Evolutionary conservation across 2,797 vertebrate genomes (phyloP).

Genomic region (Dromococcyx pavoninus): DNA sequence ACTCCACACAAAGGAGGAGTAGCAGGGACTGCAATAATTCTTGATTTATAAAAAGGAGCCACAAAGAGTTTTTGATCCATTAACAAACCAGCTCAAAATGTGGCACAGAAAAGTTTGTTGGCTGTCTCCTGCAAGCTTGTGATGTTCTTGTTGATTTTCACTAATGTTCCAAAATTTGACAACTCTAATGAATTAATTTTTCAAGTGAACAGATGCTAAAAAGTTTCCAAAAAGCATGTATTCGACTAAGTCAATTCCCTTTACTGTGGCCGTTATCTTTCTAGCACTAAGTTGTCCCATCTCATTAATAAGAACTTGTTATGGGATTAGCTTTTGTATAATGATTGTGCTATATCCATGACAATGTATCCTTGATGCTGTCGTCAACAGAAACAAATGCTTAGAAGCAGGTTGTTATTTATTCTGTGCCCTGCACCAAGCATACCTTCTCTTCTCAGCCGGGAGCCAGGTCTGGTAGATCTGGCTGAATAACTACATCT

Average conservation of each 20-base stretch:
- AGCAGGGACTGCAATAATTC: not conserved
- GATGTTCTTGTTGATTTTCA: not conserved
- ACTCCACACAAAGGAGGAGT: not conserved
- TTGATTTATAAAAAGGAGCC: not conserved
- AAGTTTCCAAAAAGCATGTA: not conserved
- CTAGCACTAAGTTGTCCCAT: not conserved
- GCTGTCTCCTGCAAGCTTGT: not conserved
- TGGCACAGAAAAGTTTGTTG: not conserved
- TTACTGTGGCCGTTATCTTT: not conserved
- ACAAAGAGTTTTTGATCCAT: not conserved
- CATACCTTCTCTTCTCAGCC: not conserved
- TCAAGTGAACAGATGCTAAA: not conserved
- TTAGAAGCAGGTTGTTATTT: not conserved
- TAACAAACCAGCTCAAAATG: not conserved
- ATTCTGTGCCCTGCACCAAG: not conserved
- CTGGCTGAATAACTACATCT: not conserved
- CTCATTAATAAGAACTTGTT: not conserved
- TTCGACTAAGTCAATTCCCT: not conserved
- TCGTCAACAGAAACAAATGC: not conserved
- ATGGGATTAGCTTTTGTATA: not conserved
- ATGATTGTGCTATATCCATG: not conserved
- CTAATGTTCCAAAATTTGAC: not conserved
- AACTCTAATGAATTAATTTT: not conserved
- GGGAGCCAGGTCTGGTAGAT: not conserved
- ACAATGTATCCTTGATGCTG: not conserved